These are phyloP conservation scores for Lasioglossum marginatum DNA, from an alignment of 2,888 invertebrate genomes.

Conservation along the genomic window DNA sequence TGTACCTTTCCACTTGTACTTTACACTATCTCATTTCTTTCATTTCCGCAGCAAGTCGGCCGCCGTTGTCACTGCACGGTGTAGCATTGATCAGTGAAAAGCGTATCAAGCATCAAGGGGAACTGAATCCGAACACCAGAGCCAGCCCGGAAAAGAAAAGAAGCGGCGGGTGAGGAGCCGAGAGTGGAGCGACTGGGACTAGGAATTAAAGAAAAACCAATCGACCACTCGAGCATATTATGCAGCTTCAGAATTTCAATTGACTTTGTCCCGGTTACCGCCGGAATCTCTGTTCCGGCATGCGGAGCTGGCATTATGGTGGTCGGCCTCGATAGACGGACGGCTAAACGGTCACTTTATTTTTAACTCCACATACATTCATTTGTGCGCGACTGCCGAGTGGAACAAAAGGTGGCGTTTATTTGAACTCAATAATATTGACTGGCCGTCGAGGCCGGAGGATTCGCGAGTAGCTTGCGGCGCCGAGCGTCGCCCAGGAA, in stretches of 20 bases:
- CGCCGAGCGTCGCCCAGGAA: slow-evolving; percentile 30
- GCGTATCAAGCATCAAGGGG: background rate
- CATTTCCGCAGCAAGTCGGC: background rate
- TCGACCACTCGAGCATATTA: slow-evolving; percentile 47
- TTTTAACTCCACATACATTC: slow-evolving; percentile 66
- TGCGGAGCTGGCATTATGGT: slow-evolving; percentile 49
- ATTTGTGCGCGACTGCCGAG: slow-evolving; percentile 36
- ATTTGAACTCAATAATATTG: slow-evolving; percentile 65
- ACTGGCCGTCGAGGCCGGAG: slow-evolving; percentile 48
- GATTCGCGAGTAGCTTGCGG: slow-evolving; percentile 17
- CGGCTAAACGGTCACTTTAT: slow-evolving; percentile 68
- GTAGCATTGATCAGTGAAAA: background rate
- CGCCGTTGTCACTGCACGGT: background rate
- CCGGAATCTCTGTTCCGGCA: slow-evolving; percentile 58
- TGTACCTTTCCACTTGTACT: slow-evolving; percentile 1
- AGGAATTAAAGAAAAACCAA: slow-evolving; percentile 58
- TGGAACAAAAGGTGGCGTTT: slow-evolving; percentile 61
- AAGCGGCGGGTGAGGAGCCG: background rate
- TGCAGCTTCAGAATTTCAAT: slow-evolving; percentile 59
- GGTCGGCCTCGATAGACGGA: slow-evolving; percentile 60
- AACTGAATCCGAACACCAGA: background rate
- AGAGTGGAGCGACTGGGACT: slow-evolving; percentile 33
- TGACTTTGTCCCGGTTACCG: slow-evolving; percentile 58
- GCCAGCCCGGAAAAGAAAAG: slow-evolving; percentile 34
- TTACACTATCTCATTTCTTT: background rate